A percentile compares a stretch with the other conserved stretches of the same genome.
These are phyloP conservation scores for Formica aserva DNA, from an alignment of 2,888 invertebrate genomes.

Conservation along the genomic window DNA sequence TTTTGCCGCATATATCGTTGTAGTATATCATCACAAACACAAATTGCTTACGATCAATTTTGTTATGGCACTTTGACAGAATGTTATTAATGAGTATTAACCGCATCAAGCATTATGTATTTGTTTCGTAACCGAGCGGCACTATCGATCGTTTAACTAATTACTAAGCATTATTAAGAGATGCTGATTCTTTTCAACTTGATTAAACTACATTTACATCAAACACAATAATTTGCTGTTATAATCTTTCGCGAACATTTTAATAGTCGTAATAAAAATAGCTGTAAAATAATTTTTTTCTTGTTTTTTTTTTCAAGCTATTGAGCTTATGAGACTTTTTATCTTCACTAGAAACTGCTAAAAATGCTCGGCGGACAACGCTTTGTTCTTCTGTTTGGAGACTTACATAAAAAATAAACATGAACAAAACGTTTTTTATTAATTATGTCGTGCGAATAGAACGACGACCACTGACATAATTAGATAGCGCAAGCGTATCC, in stretches of 20 bases:
- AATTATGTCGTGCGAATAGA: constrained; percentile 40
- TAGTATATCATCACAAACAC: constrained; percentile 30
- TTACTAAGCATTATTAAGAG: background rate
- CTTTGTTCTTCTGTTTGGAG: constrained; percentile 22
- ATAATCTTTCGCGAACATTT: background rate
- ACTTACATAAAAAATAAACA: constrained; percentile 39
- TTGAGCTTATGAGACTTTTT: background rate
- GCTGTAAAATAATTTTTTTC: background rate
- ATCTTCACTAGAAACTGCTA: background rate
- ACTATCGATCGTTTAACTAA: constrained; percentile 12
- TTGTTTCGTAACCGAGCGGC: constrained; percentile 17
- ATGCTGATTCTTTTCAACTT: background rate
- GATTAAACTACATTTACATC: background rate
- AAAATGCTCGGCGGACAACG: constrained; percentile 40
- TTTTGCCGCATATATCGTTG: constrained; percentile 11
- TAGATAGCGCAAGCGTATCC: constrained; percentile 53
- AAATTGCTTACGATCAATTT: constrained; percentile 33
- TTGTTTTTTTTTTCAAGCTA: background rate
- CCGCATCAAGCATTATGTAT: constrained; percentile 25
- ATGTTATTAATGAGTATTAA: constrained; percentile 42
- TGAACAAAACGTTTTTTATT: constrained; percentile 44
- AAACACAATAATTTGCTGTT: background rate
- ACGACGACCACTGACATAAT: constrained; percentile 47
- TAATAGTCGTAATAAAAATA: background rate
- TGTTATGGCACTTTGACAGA: constrained; percentile 32